Evolutionary conservation across 1,140 invertebrate species (phyloP).

Genomic region (Acromyrmex heyeri): DNA sequence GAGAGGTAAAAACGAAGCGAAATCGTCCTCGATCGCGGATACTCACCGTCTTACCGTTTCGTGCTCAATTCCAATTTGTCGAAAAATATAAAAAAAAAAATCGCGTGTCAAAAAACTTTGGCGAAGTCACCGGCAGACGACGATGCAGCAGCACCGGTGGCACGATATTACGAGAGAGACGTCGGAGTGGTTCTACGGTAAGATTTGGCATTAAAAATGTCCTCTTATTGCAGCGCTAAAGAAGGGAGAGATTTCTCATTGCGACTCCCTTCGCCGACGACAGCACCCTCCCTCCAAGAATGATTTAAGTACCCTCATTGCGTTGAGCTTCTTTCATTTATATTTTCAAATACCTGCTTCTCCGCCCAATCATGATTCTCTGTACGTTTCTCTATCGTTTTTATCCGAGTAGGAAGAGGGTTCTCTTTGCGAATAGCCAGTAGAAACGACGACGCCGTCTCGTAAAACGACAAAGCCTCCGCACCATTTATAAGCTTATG

Average conservation of each 20-base stretch:
- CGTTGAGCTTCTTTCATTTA: conserved; percentile 49
- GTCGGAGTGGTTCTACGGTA: not conserved
- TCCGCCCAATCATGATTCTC: not conserved
- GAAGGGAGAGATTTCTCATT: conserved; percentile 31
- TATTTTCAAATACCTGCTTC: conserved; percentile 52
- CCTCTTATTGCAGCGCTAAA: not conserved
- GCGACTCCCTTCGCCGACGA: not conserved
- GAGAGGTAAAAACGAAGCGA: conserved; percentile 3
- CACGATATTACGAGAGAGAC: not conserved
- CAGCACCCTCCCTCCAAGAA: not conserved
- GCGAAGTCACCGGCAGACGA: not conserved
- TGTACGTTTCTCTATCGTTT: not conserved
- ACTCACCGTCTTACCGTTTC: conserved; percentile 7
- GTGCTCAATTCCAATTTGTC: conserved; percentile 17
- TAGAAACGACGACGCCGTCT: conserved; percentile 1
- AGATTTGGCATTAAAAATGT: conserved; percentile 38
- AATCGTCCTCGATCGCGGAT: not conserved
- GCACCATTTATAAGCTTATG: conserved; percentile 30
- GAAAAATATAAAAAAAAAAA: not conserved
- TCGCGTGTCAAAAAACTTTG: not conserved
- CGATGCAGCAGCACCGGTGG: no score
- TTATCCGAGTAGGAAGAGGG: not conserved
- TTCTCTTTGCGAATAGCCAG: not conserved
- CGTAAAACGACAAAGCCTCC: conserved; percentile 24
- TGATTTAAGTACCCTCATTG: conserved; percentile 48